phyloP scores from a whole-genome alignment of 2,797 vertebrate species.

The Rhadinocentrus ornatus region DNA sequence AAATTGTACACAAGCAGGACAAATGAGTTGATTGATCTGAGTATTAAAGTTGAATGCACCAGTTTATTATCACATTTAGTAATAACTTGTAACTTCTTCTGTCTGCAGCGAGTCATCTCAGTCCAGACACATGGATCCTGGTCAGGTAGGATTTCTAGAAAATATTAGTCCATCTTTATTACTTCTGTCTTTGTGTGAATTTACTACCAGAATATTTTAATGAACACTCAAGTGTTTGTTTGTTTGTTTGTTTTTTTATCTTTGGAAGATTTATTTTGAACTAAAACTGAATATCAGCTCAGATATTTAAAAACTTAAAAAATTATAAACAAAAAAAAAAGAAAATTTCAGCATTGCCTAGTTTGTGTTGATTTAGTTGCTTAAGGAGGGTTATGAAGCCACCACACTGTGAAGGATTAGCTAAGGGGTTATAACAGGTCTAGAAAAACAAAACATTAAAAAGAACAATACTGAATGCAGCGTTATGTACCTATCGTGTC shows the following conservation, averaged over 20 bases:
- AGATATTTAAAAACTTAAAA: no score
- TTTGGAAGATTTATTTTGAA: neutral
- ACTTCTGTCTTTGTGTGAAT: neutral
- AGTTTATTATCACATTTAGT: neutral
- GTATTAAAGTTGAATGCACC: neutral
- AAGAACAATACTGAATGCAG: no score
- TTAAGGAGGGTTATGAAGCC: no score
- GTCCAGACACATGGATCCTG: slow-evolving; percentile 84
- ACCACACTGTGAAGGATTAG: no score
- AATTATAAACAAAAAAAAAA: no score
- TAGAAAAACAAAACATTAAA: no score
- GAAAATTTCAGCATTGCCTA: no score
- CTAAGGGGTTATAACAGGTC: no score
- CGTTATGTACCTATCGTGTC: no score
- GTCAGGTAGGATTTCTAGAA: slow-evolving; percentile 82
- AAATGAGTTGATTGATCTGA: neutral
- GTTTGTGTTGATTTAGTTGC: no score
- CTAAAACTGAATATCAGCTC: no score
- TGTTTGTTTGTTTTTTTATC: neutral
- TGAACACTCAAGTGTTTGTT: neutral
- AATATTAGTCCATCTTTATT: no score
- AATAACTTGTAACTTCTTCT: slow-evolving; percentile 11
- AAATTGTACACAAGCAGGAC: neutral
- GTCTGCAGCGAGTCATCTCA: slow-evolving; percentile 85
- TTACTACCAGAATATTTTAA: neutral